A percentile compares a stretch with the other conserved stretches of the same genome.
phyloP scores from a whole-genome alignment of 2,888 invertebrate genomes.

The Trachelus tabidus region DNA sequence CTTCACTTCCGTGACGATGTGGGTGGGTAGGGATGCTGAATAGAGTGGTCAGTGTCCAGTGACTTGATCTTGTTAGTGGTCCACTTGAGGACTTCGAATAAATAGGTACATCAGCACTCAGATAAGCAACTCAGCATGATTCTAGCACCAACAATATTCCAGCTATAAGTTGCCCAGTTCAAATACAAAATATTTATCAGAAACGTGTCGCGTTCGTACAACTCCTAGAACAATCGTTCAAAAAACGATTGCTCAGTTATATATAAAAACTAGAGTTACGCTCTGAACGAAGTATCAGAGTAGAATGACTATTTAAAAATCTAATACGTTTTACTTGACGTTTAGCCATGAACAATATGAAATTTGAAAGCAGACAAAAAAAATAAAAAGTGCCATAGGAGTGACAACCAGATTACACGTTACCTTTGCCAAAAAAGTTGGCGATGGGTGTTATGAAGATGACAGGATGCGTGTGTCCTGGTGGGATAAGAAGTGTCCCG shows the following conservation, averaged over 20 bases:
- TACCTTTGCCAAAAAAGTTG: conserved; percentile 74
- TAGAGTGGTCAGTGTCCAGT: not conserved
- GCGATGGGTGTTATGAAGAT: conserved; percentile 72
- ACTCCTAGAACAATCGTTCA: not conserved
- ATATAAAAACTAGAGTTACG: not conserved
- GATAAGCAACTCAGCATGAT: not conserved
- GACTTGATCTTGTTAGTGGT: not conserved
- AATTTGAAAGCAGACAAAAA: not conserved
- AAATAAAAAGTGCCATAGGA: conserved; percentile 6
- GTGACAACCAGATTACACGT: conserved; percentile 2
- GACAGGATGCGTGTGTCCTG: conserved; percentile 68
- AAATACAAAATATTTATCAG: not conserved
- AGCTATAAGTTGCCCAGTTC: not conserved
- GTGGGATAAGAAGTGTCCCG: conserved; percentile 71
- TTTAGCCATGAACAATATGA: not conserved
- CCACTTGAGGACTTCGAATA: not conserved
- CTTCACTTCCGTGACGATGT: not conserved
- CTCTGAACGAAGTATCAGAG: not conserved
- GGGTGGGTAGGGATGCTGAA: not conserved
- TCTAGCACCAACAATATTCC: not conserved
- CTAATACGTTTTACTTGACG: too few relatives aligned
- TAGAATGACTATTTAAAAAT: too few relatives aligned
- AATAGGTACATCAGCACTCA: not conserved
- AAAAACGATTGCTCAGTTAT: not conserved
- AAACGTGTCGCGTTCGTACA: not conserved